Conservation (phyloP, 2,888 invertebrate genomes). For the Clitarchus hookeri region DNA sequence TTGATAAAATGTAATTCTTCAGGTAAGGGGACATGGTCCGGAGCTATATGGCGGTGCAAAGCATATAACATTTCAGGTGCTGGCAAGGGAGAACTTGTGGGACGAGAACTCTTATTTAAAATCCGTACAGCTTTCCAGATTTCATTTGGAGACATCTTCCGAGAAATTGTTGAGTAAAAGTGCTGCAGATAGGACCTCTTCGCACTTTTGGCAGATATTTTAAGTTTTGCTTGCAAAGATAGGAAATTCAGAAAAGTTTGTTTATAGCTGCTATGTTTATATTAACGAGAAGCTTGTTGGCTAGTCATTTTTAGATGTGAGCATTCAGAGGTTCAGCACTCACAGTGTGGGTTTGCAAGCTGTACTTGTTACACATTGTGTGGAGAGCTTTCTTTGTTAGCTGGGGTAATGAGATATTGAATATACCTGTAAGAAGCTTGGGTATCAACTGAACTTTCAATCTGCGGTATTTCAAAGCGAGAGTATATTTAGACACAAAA, state of each 20-base stretch:
- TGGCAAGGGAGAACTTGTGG: not conserved
- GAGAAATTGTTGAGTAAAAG: not conserved
- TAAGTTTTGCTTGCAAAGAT: not conserved
- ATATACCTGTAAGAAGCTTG: not conserved
- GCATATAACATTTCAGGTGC: not conserved
- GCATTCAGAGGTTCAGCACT: not conserved
- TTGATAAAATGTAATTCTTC: not conserved
- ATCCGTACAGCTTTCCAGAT: not conserved
- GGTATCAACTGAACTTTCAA: not conserved
- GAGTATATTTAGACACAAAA: not conserved
- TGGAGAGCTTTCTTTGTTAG: not conserved
- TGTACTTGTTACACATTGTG: no score
- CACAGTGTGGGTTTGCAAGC: not conserved
- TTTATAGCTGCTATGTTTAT: not conserved
- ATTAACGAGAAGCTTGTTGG: not conserved
- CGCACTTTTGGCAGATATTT: not conserved
- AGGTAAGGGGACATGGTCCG: not conserved
- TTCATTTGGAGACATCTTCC: not conserved
- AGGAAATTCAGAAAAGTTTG: not conserved
- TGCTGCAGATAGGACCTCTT: not conserved
- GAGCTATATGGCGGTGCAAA: not conserved
- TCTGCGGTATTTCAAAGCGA: not conserved
- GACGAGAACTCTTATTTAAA: not conserved
- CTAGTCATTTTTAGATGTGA: not conserved
- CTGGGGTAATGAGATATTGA: not conserved